A percentile compares a stretch with the other conserved stretches of the same genome.
These are phyloP conservation scores for Acipenser transmontanus DNA, from an alignment of 2,797 vertebrate species.

Conservation along the genomic window DNA sequence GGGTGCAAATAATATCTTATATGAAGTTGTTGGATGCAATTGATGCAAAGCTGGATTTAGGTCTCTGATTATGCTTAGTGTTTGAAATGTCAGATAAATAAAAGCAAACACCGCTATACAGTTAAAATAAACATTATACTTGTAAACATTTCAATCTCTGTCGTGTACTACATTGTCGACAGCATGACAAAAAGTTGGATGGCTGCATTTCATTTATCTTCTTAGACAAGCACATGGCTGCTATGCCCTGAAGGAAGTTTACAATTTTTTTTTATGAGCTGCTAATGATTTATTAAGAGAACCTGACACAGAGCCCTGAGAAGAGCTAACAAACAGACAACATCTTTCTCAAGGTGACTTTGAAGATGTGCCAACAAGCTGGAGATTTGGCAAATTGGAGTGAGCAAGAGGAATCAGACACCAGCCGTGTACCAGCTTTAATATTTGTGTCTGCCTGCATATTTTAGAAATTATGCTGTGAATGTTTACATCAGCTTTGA, in stretches of 20 bases:
- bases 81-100: no score
- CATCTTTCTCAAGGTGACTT: conserved; percentile 37
- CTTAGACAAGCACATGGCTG: conserved; percentile 19
- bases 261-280: conserved; percentile 35
- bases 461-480: neutral
- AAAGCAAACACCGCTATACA: no score
- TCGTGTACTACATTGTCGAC: no score
- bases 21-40: no score
- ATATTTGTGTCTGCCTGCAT: neutral
- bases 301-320: conserved; percentile 21
- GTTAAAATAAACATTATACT: no score
- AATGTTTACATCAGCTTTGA: neutral
- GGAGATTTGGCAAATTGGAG: conserved; percentile 19
- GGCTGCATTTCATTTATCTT: conserved; percentile 21
- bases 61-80: no score
- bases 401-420: conserved; percentile 9
- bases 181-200: conserved; percentile 6
- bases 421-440: conserved; percentile 6
- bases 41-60: no score
- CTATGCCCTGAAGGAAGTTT: conserved; percentile 32
- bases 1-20: no score
- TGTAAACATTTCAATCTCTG: no score
- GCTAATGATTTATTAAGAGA: conserved; percentile 48
- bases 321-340: conserved; percentile 27
- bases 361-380: conserved; percentile 18